These are phyloP conservation scores for Andrena trimmerana DNA, from an alignment of 2,888 invertebrate species.

Conservation along the genomic window DNA sequence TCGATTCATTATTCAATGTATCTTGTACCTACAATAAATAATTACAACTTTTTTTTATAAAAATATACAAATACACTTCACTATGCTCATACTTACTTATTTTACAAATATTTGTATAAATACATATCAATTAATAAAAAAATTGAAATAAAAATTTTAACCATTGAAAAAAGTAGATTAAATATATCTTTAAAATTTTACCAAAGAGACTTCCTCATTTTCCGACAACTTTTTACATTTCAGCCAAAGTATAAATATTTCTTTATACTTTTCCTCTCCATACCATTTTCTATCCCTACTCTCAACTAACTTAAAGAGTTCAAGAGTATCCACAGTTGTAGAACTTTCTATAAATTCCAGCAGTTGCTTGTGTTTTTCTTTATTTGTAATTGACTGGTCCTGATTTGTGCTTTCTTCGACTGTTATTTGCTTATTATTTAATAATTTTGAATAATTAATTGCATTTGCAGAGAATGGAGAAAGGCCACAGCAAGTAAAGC, in stretches of 20 bases:
- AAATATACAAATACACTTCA: background rate
- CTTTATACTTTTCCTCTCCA: background rate
- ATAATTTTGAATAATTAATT: background rate
- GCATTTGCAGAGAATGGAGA: background rate
- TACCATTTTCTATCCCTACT: background rate
- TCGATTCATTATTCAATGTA: background rate
- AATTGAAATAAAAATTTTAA: background rate
- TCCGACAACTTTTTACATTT: background rate
- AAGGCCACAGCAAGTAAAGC: conserved; percentile 1
- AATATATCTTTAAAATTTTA: background rate
- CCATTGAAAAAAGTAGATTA: background rate
- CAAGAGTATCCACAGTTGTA: background rate
- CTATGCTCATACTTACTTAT: background rate
- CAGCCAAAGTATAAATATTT: background rate
- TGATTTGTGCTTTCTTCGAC: background rate
- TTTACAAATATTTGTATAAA: background rate
- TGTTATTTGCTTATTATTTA: background rate
- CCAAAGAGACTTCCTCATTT: background rate
- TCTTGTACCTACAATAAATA: conserved; percentile 1
- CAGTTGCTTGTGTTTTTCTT: background rate
- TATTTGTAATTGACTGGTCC: background rate
- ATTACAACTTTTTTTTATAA: background rate
- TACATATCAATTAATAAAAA: no score
- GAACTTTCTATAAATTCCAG: background rate
- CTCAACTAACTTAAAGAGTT: background rate